A percentile compares a stretch with the other conserved stretches of the same genome.
phyloP scores from a whole-genome alignment of 2,113 vertebrate species.

The Mungos mungo region DNA sequence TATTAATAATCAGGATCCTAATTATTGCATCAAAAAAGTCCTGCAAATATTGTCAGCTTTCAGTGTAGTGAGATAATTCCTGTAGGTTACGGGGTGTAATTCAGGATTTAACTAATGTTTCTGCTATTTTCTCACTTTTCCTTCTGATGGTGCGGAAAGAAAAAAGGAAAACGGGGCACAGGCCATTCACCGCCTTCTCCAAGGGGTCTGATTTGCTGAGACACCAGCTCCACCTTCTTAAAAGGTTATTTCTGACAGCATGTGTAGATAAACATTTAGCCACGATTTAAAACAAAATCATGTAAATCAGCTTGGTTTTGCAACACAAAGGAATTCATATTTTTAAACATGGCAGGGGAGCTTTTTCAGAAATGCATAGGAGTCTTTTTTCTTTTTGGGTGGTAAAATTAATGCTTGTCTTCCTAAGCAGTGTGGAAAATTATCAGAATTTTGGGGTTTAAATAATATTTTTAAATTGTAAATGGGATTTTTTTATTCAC shows the following conservation, averaged over 20 bases:
- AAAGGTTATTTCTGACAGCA: slow-evolving; percentile 97
- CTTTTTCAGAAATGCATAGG: slow-evolving; percentile 55
- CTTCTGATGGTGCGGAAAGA: slow-evolving; percentile 95
- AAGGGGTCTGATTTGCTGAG: slow-evolving; percentile 93
- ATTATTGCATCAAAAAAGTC: slow-evolving; percentile 74
- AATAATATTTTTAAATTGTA: slow-evolving; percentile 78
- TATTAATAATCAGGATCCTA: slow-evolving; percentile 78
- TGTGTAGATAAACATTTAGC: slow-evolving; percentile 94
- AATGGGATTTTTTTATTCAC: slow-evolving; percentile 85
- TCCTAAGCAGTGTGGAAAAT: slow-evolving; percentile 74
- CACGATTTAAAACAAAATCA: slow-evolving; percentile 82
- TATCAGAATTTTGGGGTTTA: slow-evolving; percentile 62
- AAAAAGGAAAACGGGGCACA: slow-evolving; percentile 92
- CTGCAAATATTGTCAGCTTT: slow-evolving; percentile 84
- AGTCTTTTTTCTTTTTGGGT: slow-evolving; percentile 62
- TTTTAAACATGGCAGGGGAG: slow-evolving; percentile 67
- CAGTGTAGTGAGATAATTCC: slow-evolving; percentile 88
- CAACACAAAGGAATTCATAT: slow-evolving; percentile 74
- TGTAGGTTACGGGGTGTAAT: slow-evolving; percentile 82
- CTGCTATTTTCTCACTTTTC: slow-evolving; percentile 96
- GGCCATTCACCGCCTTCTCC: slow-evolving; percentile 91
- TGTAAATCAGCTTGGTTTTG: slow-evolving; percentile 79
- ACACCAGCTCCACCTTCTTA: slow-evolving; percentile 93
- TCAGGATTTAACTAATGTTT: slow-evolving; percentile 93
- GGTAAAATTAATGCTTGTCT: slow-evolving; percentile 67